Evolutionary conservation across 2,797 vertebrate species (phyloP).

Genomic region (Argentina silus): DNA sequence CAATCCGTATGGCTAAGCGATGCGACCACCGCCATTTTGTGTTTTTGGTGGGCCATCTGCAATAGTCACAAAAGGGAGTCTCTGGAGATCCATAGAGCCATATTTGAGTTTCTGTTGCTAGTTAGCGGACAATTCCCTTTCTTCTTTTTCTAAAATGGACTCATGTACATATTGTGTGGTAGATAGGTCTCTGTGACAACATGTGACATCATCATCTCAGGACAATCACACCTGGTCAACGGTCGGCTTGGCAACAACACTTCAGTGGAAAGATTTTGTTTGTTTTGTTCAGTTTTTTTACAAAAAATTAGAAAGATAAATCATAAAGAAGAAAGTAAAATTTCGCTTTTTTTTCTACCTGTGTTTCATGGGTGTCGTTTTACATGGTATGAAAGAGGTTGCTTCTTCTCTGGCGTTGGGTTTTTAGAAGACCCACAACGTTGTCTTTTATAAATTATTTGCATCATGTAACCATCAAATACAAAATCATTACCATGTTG

Average conservation of each 20-base stretch:
- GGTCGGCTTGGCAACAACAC: slow-evolving; percentile 12
- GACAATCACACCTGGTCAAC: slow-evolving; percentile 49
- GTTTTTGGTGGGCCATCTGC: slow-evolving; percentile 41
- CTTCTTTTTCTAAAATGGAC: slow-evolving; percentile 40
- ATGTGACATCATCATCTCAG: slow-evolving; percentile 55
- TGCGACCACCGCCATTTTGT: slow-evolving; percentile 36
- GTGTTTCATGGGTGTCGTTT: slow-evolving; percentile 53
- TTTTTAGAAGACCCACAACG: slow-evolving; percentile 26
- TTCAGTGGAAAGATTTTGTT: neutral
- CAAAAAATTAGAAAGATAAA: slow-evolving; percentile 18
- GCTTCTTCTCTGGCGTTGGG: slow-evolving; percentile 20
- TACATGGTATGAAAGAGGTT: slow-evolving; percentile 20
- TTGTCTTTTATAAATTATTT: slow-evolving; percentile 14
- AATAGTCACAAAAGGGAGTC: slow-evolving; percentile 44
- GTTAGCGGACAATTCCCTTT: slow-evolving; percentile 37
- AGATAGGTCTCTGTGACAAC: slow-evolving; percentile 7
- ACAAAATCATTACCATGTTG: slow-evolving; percentile 38
- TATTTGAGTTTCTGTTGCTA: slow-evolving; percentile 23
- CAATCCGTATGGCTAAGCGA: slow-evolving; percentile 26
- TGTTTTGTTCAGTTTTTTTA: slow-evolving; percentile 38
- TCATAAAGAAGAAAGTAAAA: slow-evolving; percentile 24
- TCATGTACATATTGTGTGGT: slow-evolving; percentile 7
- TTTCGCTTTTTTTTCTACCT: slow-evolving; percentile 48
- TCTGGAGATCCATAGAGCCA: slow-evolving; percentile 54
- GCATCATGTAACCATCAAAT: slow-evolving; percentile 26